Evolutionary conservation across 1,140 invertebrate genomes (phyloP).

Genomic region (Papilio polytes): DNA sequence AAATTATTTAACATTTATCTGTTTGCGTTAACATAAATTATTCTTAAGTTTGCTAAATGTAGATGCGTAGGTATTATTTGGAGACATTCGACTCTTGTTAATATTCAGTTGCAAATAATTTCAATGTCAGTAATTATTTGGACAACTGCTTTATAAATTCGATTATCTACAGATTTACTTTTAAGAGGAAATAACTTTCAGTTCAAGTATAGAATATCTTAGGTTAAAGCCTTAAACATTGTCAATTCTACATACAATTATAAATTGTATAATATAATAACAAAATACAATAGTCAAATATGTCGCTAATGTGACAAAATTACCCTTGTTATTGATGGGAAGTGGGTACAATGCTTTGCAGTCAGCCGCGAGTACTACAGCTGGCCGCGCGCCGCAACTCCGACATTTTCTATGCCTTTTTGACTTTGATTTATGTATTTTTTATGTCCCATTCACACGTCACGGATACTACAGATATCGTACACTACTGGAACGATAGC

Average conservation of each 20-base stretch:
- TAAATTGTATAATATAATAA: slow-evolving; percentile 40
- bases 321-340: slow-evolving; percentile 82
- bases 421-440: slow-evolving; percentile 85
- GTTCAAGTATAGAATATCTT: background rate
- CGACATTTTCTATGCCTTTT: slow-evolving; percentile 85
- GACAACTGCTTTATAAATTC: background rate
- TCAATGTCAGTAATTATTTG: background rate
- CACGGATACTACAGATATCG: slow-evolving; percentile 73
- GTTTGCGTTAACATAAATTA: background rate
- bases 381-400: slow-evolving; percentile 74
- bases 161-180: background rate
- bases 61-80: too few relatives aligned
- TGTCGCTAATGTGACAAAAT: slow-evolving; percentile 81
- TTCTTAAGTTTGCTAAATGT: background rate
- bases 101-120: too few relatives aligned
- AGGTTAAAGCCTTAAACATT: background rate
- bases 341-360: slow-evolving; percentile 65
- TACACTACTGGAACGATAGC: slow-evolving; percentile 50
- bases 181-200: background rate
- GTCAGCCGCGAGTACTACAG: slow-evolving; percentile 65
- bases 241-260: background rate
- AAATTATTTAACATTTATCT: background rate
- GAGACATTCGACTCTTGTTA: too few relatives aligned
- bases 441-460: slow-evolving; percentile 83
- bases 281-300: slow-evolving; percentile 75